Percentiles rank a stretch among this genome's conserved stretches.
These are phyloP conservation scores for Cepaea nemoralis DNA, from an alignment of 1,140 invertebrate species.

Conservation along the genomic window DNA sequence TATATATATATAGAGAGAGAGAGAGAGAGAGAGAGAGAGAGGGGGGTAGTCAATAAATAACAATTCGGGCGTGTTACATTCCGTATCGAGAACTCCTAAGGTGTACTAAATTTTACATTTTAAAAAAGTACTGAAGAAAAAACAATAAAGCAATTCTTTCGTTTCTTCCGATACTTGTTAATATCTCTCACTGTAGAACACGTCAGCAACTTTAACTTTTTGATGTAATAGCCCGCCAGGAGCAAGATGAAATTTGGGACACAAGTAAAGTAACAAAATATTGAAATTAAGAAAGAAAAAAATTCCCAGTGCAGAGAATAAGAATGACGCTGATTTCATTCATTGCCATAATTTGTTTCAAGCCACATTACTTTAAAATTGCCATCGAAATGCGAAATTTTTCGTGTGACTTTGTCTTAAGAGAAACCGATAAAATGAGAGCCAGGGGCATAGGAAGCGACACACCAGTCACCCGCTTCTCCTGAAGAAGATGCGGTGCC, in stretches of 20 bases:
- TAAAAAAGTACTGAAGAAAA: not conserved
- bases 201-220: not conserved
- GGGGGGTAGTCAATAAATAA: too few relatives aligned
- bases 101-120: too few relatives aligned
- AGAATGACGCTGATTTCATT: slow-evolving; percentile 16
- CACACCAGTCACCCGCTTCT: not conserved
- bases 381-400: slow-evolving; percentile 23
- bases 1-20: too few relatives aligned
- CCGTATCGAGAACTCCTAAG: too few relatives aligned
- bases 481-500: too few relatives aligned
- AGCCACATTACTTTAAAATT: slow-evolving; percentile 34
- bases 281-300: not conserved
- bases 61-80: too few relatives aligned
- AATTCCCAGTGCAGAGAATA: not conserved
- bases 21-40: too few relatives aligned
- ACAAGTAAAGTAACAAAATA: not conserved
- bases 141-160: not conserved
- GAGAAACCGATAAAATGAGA: slow-evolving; percentile 11
- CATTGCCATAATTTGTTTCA: slow-evolving; percentile 27
- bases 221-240: not conserved
- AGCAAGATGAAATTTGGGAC: not conserved
- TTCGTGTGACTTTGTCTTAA: not conserved
- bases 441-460: not conserved
- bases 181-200: not conserved
- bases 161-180: not conserved